phyloP scores from a whole-genome alignment of 2,113 vertebrate species.

The Cichladusa arquata region DNA sequence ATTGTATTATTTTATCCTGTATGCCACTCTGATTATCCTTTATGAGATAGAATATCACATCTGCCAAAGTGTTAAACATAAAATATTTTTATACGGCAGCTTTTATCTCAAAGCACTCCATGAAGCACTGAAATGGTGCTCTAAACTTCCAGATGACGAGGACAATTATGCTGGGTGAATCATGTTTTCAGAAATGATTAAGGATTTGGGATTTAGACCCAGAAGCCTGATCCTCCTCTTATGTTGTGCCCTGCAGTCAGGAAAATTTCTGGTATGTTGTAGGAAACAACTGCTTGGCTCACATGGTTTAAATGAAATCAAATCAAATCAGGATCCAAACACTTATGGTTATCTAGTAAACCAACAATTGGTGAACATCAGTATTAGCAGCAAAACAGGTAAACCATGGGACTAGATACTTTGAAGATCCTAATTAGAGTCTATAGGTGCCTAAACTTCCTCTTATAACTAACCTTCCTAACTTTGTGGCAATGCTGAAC shows the following conservation, averaged over 20 bases:
- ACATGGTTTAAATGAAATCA: neutral
- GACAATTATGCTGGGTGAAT: neutral
- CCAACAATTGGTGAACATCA: fast-evolving
- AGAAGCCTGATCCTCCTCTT: neutral
- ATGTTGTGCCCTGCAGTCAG: neutral
- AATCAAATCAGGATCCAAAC: neutral
- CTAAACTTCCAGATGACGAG: neutral
- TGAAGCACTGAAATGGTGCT: neutral
- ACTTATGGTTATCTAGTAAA: neutral
- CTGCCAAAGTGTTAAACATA: neutral
- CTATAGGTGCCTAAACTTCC: neutral
- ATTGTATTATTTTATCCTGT: neutral
- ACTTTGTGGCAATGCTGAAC: neutral
- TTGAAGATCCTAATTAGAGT: neutral
- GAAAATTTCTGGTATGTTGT: neutral
- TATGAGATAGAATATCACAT: neutral
- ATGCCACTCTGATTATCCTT: neutral
- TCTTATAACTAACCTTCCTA: neutral
- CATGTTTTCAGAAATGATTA: neutral
- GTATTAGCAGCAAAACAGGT: neutral
- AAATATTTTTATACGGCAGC: neutral
- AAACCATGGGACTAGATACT: neutral
- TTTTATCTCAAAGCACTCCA: neutral
- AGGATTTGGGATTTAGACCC: neutral
- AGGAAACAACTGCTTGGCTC: neutral